Percentiles rank a stretch among this genome's conserved stretches.
Conservation (phyloP, 1,140 invertebrate genomes). For the Diachasma alloeum region DNA sequence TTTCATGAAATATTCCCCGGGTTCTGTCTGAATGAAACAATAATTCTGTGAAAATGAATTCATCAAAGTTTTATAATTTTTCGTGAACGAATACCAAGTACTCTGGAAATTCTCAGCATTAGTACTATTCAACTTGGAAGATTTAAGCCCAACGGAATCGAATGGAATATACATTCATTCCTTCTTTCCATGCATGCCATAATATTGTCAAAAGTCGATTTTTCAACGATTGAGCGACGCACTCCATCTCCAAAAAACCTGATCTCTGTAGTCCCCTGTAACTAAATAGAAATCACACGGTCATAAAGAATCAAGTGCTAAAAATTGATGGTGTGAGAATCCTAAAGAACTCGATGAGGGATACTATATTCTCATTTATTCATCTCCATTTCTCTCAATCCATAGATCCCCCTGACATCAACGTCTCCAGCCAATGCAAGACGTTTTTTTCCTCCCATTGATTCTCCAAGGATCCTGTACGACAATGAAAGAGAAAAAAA, state of each 20-base stretch:
- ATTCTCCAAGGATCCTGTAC: not conserved
- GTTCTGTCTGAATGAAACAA: too few species aligned
- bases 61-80: too few species aligned
- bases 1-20: too few species aligned
- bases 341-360: not conserved
- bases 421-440: not conserved
- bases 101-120: too few species aligned
- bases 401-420: not conserved
- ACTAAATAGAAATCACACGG: not conserved
- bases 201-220: not conserved
- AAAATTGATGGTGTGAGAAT: not conserved
- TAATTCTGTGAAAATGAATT: too few species aligned
- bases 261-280: not conserved
- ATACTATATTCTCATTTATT: slow-evolving; percentile 1
- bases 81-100: too few species aligned
- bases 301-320: not conserved
- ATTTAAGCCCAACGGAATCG: too few species aligned
- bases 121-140: too few species aligned
- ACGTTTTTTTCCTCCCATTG: slow-evolving; percentile 6
- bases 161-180: too few species aligned
- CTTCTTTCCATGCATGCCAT: too few species aligned
- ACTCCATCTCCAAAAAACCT: not conserved
- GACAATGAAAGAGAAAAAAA: not conserved
- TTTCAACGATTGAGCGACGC: not conserved
- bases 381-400: not conserved